These are phyloP conservation scores for Encarsia formosa DNA, from an alignment of 2,888 invertebrate genomes.

Conservation along the genomic window DNA sequence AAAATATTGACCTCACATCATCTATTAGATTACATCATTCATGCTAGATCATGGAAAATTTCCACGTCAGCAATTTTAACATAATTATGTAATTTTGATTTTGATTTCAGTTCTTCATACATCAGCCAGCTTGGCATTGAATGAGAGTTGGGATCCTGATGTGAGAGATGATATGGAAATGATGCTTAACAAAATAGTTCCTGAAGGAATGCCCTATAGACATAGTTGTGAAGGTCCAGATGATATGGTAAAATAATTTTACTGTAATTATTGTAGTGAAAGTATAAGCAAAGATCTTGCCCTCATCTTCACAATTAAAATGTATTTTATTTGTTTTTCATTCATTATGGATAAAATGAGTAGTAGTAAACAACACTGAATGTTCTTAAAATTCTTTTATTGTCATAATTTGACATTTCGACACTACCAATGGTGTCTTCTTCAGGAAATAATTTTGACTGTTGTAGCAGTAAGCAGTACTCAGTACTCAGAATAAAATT, in stretches of 20 bases:
- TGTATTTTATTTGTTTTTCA: background rate
- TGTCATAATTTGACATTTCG: no score
- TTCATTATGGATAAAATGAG: conserved; percentile 8
- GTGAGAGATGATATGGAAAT: conserved; percentile 98
- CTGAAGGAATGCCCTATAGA: conserved; percentile 92
- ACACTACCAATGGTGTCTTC: no score
- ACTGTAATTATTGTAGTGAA: conserved; percentile 3
- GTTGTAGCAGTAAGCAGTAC: no score
- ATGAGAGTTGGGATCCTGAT: conserved; percentile 98
- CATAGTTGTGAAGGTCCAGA: conserved; percentile 98
- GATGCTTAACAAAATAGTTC: conserved; percentile 98
- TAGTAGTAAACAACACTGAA: no score
- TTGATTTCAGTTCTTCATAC: conserved; percentile 96
- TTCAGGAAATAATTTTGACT: no score
- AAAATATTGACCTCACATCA: no score
- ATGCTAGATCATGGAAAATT: no score
- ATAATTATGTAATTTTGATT: conserved; percentile 32
- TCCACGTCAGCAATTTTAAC: no score
- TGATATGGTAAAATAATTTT: conserved; percentile 77
- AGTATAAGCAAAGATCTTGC: conserved; percentile 7
- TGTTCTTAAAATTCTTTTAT: no score
- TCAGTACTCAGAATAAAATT: no score
- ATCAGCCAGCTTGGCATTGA: conserved; percentile 93
- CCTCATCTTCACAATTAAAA: conserved; percentile 1
- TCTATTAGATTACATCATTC: no score